Evolutionary conservation across 2,888 invertebrate species (phyloP).

Genomic region (Agrotis puta): DNA sequence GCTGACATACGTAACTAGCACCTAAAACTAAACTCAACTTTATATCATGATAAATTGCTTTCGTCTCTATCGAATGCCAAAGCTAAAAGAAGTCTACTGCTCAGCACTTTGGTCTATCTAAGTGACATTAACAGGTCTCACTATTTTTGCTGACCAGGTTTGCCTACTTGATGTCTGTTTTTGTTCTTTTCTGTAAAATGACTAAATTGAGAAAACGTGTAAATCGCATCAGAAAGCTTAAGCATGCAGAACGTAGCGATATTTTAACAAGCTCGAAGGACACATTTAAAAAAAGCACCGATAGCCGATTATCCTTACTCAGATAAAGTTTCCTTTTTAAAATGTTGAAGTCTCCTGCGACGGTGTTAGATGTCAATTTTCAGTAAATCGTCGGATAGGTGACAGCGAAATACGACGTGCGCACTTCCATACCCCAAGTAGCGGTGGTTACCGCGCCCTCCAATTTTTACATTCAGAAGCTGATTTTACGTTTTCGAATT

Average conservation of each 20-base stretch:
- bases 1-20: conserved; percentile 16
- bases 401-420: conserved; percentile 76
- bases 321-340: conserved; percentile 72
- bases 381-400: conserved; percentile 81
- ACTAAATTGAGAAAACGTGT: not conserved
- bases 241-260: conserved; percentile 4
- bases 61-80: conserved; percentile 17
- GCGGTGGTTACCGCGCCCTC: conserved; percentile 72
- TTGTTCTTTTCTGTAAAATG: not conserved
- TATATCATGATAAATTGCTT: conserved; percentile 45
- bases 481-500: conserved; percentile 86
- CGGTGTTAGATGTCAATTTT: conserved; percentile 81
- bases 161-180: not conserved
- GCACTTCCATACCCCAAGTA: conserved; percentile 59
- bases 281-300: conserved; percentile 31
- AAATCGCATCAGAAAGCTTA: not conserved
- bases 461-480: conserved; percentile 84
- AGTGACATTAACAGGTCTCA: conserved; percentile 50
- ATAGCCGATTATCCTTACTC: conserved; percentile 46
- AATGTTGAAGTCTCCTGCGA: conserved; percentile 71
- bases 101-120: conserved; percentile 45
- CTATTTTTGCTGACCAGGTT: conserved; percentile 10
- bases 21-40: conserved; percentile 24
- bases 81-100: conserved; percentile 29
- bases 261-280: conserved; percentile 1